phyloP scores from a whole-genome alignment of 1,140 invertebrate genomes.

The Trichonephila inaurata region DNA sequence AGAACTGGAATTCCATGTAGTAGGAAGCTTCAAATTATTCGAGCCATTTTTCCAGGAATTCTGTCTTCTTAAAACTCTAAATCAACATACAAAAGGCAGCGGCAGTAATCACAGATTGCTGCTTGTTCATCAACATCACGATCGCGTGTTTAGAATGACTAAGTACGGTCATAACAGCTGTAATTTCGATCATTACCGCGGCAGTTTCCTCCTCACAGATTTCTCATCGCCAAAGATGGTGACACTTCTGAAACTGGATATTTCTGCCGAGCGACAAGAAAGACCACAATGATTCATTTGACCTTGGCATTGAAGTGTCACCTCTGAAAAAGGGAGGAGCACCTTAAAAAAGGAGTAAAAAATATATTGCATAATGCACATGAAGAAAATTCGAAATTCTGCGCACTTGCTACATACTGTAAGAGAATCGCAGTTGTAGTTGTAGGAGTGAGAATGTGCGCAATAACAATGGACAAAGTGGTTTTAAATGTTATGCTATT shows the following conservation, averaged over 20 bases:
- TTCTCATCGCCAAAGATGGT: constrained; percentile 24
- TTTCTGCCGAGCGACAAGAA: not conserved
- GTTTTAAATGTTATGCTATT: no score
- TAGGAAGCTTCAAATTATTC: no score
- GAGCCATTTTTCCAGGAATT: no score
- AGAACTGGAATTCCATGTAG: no score
- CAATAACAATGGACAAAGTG: not conserved
- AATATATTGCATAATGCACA: constrained; percentile 40
- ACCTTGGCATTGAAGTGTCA: constrained; percentile 56
- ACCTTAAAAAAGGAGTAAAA: not conserved
- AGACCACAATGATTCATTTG: constrained; percentile 57
- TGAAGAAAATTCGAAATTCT: not conserved
- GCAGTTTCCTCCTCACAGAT: not conserved
- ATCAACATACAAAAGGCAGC: not conserved
- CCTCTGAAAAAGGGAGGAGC: not conserved
- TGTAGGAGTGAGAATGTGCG: not conserved
- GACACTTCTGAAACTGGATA: not conserved
- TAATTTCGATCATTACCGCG: not conserved
- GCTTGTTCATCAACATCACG: not conserved
- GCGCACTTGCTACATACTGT: not conserved
- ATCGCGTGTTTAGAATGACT: not conserved
- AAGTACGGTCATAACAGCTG: not conserved
- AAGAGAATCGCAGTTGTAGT: not conserved
- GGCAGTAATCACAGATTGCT: not conserved
- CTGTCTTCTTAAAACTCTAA: no score